A percentile compares a stretch with the other conserved stretches of the same genome.
Evolutionary conservation across 2,888 invertebrate genomes (phyloP).

Genomic region (Oxytorus armatus): DNA sequence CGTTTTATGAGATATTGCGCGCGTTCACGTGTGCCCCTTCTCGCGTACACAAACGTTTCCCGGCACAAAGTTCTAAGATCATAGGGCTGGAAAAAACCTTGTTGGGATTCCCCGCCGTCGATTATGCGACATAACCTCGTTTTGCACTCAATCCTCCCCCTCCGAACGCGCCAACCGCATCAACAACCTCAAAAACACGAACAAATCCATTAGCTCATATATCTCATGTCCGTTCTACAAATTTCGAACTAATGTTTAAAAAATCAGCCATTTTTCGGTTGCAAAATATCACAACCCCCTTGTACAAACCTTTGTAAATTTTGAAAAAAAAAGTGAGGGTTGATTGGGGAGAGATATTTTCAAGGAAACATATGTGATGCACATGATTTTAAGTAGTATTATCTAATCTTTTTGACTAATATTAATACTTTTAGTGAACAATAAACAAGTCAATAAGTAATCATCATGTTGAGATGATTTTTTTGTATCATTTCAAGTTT

Average conservation of each 20-base stretch:
- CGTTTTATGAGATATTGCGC: conserved; percentile 8
- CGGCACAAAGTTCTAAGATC: conserved; percentile 6
- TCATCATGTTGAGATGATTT: too few relatives aligned
- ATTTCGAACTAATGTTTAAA: not conserved
- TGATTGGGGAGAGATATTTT: too few relatives aligned
- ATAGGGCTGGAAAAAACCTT: conserved; percentile 25
- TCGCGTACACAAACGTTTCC: conserved; percentile 8
- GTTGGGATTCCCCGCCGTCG: conserved; percentile 13
- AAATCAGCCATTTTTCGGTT: too few relatives aligned
- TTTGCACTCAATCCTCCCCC: not conserved
- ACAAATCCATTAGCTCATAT: not conserved
- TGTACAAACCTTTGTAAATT: not conserved
- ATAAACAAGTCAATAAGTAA: too few relatives aligned
- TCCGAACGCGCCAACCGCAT: not conserved
- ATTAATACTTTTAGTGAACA: too few relatives aligned
- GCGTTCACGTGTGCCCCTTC: conserved; percentile 4
- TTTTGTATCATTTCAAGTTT: too few relatives aligned
- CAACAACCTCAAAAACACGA: not conserved
- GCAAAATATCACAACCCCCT: not conserved
- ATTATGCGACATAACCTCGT: not conserved
- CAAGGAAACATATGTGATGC: too few relatives aligned
- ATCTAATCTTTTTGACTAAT: too few relatives aligned
- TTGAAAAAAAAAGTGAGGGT: too few relatives aligned
- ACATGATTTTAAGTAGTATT: too few relatives aligned
- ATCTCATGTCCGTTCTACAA: not conserved